These are phyloP conservation scores for Brachylomia viminalis DNA, from an alignment of 2,888 invertebrate species.

Conservation along the genomic window DNA sequence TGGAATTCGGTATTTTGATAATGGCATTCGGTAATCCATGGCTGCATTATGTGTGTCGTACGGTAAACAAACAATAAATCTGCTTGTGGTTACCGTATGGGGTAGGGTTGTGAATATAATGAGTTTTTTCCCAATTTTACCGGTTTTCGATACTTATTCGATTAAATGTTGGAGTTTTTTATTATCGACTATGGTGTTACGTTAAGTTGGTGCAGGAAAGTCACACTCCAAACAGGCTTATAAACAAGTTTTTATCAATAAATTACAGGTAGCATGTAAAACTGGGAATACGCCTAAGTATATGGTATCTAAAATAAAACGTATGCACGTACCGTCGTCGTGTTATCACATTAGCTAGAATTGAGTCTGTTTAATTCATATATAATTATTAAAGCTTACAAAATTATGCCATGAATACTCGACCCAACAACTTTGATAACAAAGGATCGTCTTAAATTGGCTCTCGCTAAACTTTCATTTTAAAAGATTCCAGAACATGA, in stretches of 20 bases:
- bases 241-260: neutral
- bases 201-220: neutral
- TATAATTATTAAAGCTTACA: neutral
- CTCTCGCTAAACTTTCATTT: conserved; percentile 28
- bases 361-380: neutral
- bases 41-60: conserved; percentile 23
- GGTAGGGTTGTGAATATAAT: conserved; percentile 36
- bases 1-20: conserved; percentile 24
- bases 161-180: neutral
- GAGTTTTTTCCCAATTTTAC: neutral
- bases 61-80: conserved; percentile 62
- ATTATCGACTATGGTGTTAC: neutral
- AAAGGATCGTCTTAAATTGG: conserved; percentile 27
- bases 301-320: neutral
- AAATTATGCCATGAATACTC: neutral
- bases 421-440: conserved; percentile 2
- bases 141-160: neutral
- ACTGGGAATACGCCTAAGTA: neutral
- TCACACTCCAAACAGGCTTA: neutral
- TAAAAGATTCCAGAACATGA: conserved; percentile 35
- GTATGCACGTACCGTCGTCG: neutral
- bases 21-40: conserved; percentile 22
- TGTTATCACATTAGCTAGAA: neutral
- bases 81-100: conserved; percentile 19
- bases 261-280: neutral